Evolutionary conservation across 2,113 vertebrate genomes (phyloP).

Genomic region (Lichenostomus cassidix): DNA sequence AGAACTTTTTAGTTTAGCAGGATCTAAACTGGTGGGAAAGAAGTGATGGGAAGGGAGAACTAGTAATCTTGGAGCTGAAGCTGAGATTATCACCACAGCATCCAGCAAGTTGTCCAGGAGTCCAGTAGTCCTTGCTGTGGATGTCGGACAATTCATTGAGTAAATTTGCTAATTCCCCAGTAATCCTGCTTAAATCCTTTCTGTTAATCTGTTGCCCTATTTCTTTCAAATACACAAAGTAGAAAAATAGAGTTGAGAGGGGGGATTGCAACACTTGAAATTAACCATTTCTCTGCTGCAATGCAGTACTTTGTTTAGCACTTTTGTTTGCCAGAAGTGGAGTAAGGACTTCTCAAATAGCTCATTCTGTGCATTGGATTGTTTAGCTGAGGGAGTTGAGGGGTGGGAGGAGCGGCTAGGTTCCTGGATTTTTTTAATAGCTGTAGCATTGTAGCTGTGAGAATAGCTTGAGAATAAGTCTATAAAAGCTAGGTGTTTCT

Average conservation of each 20-base stretch:
- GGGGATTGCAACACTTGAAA: neutral
- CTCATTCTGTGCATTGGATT: neutral
- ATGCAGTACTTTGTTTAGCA: neutral
- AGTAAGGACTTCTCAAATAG: neutral
- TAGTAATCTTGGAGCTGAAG: neutral
- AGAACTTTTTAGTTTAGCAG: neutral
- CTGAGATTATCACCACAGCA: neutral
- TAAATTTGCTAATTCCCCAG: neutral
- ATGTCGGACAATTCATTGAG: neutral
- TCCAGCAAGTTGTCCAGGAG: neutral
- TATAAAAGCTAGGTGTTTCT: neutral
- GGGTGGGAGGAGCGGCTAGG: rapidly evolving
- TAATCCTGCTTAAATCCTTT: neutral
- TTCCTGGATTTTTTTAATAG: neutral
- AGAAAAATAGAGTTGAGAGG: neutral
- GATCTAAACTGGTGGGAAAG: neutral
- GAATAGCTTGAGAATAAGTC: neutral
- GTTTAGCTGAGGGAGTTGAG: neutral
- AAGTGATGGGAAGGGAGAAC: neutral
- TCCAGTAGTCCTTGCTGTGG: neutral
- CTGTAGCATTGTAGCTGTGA: neutral
- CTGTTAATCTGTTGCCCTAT: neutral
- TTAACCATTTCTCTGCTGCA: neutral
- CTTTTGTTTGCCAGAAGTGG: neutral
- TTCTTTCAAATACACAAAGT: neutral